Evolutionary conservation across 2,797 vertebrate genomes (phyloP), one percentile per base, ranked within the genome.

Genomic region (Luscinia megarhynchos): DNA sequence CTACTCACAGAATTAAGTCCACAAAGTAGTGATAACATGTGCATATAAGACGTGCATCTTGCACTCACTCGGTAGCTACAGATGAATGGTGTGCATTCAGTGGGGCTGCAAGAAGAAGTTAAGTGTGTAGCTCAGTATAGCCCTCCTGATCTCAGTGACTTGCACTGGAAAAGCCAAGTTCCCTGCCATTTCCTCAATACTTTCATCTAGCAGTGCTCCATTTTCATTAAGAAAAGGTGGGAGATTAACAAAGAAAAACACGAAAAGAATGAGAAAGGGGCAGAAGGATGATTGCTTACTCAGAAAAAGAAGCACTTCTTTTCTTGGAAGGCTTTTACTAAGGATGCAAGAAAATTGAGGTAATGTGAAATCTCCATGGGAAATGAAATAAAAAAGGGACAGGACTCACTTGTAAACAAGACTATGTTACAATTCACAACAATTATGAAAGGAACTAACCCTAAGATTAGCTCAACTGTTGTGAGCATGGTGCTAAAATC

Each of bases 51-150:
- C 48, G 24, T 2, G 0, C 21, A n/a, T 54, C 30, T 75, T 36
- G 3, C 11, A 27, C 7, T 83, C 29, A 10, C 32, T 59, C 1
- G 1, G 22, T 50, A 83, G 55, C 14, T 2, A 0, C 48, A 43
- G 38, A 53, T 9, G 66, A 85, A 79, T 10, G 1, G 5, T 12
- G 30, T 3, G 1, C 32, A 15, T 62, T 68, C 17, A 43, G 16
- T 18, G n/a, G 16, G 24, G 9, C 12, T 81, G 54, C 5, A 8
- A 82, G n/a, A 68, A 72, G 16, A 30, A 41, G 13, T 29, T 48
- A 41, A 67, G 9, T 23, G 21, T 20, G 8, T 8, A 41, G 41
- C 11, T 78, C 21, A 50, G 5, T 24, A 36, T 1, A 80, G 7
- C 9, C 11, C 26, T 68, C 29, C 61, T 17, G 15, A 81, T 22